These are phyloP conservation scores for Heliangelus exortis DNA, from an alignment of 2,797 vertebrate genomes.

Conservation along the genomic window DNA sequence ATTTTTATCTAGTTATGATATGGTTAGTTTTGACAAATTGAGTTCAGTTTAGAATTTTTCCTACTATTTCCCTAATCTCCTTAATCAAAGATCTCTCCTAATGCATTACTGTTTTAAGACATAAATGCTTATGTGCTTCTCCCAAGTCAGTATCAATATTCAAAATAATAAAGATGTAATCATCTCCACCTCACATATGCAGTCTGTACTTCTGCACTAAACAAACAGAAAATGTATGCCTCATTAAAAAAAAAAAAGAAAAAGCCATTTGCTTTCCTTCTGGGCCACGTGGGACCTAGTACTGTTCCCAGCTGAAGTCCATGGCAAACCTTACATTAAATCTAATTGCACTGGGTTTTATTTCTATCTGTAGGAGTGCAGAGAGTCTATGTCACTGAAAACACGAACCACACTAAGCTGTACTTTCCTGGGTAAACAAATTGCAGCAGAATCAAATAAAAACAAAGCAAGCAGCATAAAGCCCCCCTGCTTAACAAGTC, in stretches of 20 bases:
- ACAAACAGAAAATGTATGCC: neutral
- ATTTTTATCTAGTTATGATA: neutral
- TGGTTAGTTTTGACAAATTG: neutral
- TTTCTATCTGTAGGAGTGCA: neutral
- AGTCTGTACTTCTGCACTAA: neutral
- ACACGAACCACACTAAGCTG: neutral
- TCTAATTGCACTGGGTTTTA: neutral
- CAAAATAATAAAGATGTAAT: neutral
- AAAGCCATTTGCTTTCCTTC: neutral
- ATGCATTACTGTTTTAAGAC: neutral
- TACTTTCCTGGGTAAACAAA: conserved; percentile 32
- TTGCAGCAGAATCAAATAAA: conserved; percentile 20
- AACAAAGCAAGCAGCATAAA: conserved; percentile 27
- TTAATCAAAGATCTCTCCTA: neutral
- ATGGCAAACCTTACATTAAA: neutral
- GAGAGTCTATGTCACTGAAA: neutral
- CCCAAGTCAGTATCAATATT: neutral
- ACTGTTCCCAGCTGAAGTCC: neutral
- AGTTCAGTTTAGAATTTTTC: neutral
- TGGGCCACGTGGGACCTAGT: neutral
- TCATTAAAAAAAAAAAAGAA: neutral
- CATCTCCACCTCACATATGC: neutral
- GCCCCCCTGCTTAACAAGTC: neutral
- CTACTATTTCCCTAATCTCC: neutral
- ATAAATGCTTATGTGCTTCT: neutral